Percentiles rank a stretch among this genome's conserved stretches.
These are phyloP conservation scores for Argyresthia albistria DNA, from an alignment of 2,888 invertebrate species.

Conservation along the genomic window DNA sequence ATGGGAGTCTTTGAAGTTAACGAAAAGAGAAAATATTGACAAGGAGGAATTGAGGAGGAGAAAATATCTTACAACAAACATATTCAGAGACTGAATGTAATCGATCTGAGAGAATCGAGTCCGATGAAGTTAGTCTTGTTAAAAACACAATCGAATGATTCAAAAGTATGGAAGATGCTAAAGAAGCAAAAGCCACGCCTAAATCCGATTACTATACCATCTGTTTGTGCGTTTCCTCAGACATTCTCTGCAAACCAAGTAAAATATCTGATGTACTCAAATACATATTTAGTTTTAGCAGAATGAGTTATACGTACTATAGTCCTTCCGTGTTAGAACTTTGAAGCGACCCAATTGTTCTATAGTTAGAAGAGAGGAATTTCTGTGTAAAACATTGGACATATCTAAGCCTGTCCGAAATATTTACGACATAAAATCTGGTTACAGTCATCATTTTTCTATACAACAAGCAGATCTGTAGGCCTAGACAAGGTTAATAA, in stretches of 20 bases:
- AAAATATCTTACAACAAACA: constrained; percentile 18
- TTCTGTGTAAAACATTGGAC: too few relatives aligned
- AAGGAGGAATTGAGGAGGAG: constrained; percentile 2
- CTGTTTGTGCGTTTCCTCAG: constrained; percentile 87
- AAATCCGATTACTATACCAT: constrained; percentile 76
- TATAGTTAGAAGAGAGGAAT: too few relatives aligned
- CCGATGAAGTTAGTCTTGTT: constrained; percentile 58
- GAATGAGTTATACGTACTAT: not conserved
- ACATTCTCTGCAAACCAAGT: constrained; percentile 85
- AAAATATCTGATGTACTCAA: constrained; percentile 27
- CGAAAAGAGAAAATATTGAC: not conserved
- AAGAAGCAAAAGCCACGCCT: constrained; percentile 71
- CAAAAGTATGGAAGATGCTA: constrained; percentile 32
- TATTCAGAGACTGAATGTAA: constrained; percentile 18
- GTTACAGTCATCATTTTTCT: too few relatives aligned
- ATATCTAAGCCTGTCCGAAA: too few relatives aligned
- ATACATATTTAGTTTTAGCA: not conserved
- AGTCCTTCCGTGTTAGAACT: constrained; percentile 1
- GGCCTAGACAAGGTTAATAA: too few relatives aligned
- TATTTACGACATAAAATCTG: too few relatives aligned
- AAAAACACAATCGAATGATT: constrained; percentile 61
- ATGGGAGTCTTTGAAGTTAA: constrained; percentile 10
- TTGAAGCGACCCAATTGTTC: constrained; percentile 3
- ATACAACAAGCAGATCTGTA: too few relatives aligned
- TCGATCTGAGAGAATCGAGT: constrained; percentile 29